Base-by-base conservation (phyloP, 2,113 vertebrate species). In the Nicator chloris region DNA sequence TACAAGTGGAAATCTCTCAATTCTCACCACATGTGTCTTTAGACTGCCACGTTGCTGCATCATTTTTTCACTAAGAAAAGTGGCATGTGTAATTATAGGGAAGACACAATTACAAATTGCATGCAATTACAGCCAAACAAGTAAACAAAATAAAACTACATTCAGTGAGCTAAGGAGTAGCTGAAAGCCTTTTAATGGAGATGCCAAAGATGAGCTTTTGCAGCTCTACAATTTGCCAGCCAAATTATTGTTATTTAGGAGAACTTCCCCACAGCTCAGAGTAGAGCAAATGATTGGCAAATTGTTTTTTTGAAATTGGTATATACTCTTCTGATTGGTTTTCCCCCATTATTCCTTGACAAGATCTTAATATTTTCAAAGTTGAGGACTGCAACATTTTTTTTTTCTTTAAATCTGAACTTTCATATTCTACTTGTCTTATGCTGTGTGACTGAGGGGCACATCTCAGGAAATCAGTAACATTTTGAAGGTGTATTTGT, bases 61-160 rank as follows among this genome's bases (percentile, higher is more conserved):
- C 56, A 8, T 90, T 92, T 70, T 90, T 79, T 82, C 77, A 60
- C 90, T 70, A 66, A 3, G 30, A 51, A 65, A 96, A 92, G 65
- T 90, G 93, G 54, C 88, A 90, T 53, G 27, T 86, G 75, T 94
- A 96, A 96, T 97, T 97, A 92, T n/a, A 93, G 88, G 93, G 86
- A 92, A 92, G 77, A 80, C 91, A 93, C 92, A 94, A 93, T 96
- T 97, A 96, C 87, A 92, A 95, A 95, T 95, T 90, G 80, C 90
- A 80, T 78, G 95, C 95, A 97, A 96, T 97, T 96, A 95, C 94
- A 95, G 45, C 79, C 84, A 88, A 84, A 92, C 86, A 96, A 94
- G 96, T 94, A 97, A 96, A 97, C 95, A 96, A 94, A 96, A 96
- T 96, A 97, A 95, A 96, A 82, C 94, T 82, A 70, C 75, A 79